Base-by-base conservation (phyloP, 2,888 invertebrate genomes). In the Hirtodrosophila confusa region DNA sequence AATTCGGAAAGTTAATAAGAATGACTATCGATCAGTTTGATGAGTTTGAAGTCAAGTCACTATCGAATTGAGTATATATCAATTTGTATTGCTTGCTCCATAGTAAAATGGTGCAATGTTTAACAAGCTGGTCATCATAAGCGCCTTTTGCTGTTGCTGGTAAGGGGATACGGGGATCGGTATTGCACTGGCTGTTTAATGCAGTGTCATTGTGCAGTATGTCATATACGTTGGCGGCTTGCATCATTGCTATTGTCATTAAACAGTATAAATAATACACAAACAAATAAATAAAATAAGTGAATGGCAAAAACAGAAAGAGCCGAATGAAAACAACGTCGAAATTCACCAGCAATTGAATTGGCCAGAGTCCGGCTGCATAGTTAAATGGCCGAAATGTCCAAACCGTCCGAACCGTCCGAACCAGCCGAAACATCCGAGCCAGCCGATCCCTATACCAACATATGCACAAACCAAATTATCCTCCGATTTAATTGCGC, bases 401-500 rank as follows among this genome's bases (percentile, higher is more conserved):
- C 17, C 17, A 31, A 29, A 33, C 37, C 45, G 60, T 10, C 17
- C 17, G 36, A 29, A 33, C 37, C 45, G 60, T 10, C 4, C 17
- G 5, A 53, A 40, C 23, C 36, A 12, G 23, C 47, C 29, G 36
- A 29, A 33, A 41, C 45, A 58, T 10, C 3, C 17, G 5, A 53
- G 35, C 23, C 36, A 12, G 23, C 40, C 29, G 47, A 49, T 60
- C 31, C 44, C 43, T 39, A 11, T 37, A 10, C 43, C 49, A 50
- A 51, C 56, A 64, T 57, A 27, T 27, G 29, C 23, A 27, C 49
- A 24, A 37, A 54, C 40, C 33, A 53, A 86, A 67, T 74, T 61
- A 63, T 54, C 56, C 63, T 67, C 62, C 71, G 65, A 68, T 88
- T 83, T 83, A 86, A 88, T 86, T 84, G 73, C 58, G 51, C 51